Conservation (phyloP, 2,797 vertebrate species). For the Megalops cyprinoides region DNA sequence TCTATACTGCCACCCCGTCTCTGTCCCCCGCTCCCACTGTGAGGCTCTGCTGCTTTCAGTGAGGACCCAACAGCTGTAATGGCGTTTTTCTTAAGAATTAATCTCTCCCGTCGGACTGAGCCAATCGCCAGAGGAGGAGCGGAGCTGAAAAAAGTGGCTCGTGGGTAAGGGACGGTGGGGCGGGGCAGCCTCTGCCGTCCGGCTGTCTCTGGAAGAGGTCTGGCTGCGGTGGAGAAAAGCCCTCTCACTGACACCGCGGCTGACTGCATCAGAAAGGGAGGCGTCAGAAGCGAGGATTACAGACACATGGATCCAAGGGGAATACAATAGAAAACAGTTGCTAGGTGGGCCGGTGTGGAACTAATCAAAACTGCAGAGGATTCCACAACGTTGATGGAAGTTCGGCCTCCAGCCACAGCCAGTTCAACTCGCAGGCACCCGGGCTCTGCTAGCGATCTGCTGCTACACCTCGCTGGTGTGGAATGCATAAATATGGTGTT, state of each 20-base stretch:
- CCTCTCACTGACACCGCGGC: background rate
- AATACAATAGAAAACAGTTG: conserved; percentile 21
- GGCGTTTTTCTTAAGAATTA: background rate
- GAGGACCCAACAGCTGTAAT: background rate
- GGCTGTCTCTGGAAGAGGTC: background rate
- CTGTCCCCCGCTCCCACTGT: background rate
- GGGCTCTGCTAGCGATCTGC: background rate
- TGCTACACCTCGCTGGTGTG: background rate
- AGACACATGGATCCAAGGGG: background rate
- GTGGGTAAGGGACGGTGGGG: no score
- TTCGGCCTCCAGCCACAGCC: background rate
- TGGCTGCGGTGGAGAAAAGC: background rate
- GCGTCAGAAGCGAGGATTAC: background rate
- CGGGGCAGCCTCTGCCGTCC: background rate
- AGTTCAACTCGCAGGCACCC: background rate
- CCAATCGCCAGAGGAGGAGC: background rate
- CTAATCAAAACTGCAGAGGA: conserved; percentile 4
- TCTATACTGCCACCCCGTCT: no score
- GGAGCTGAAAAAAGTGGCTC: no score
- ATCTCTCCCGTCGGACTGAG: background rate
- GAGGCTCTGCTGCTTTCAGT: background rate
- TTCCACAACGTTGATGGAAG: conserved; percentile 7
- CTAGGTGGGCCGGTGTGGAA: conserved; percentile 19
- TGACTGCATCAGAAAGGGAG: background rate
- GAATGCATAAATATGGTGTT: background rate